phyloP scores from a whole-genome alignment of 2,113 vertebrate genomes.

The Ophthalmolycus amberensis region DNA sequence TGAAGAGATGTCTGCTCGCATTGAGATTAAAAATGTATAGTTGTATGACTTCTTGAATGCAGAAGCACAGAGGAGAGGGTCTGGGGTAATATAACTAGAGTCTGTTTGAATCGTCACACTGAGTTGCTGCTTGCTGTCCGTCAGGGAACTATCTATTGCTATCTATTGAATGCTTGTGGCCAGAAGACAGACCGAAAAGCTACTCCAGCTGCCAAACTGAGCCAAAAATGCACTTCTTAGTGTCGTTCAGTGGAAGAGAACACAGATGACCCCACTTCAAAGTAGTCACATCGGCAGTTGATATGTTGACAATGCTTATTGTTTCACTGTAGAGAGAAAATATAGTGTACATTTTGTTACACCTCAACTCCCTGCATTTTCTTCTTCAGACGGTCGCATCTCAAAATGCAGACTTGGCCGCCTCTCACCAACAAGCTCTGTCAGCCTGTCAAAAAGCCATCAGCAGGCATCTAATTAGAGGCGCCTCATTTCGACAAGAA shows the following conservation, averaged over 20 bases:
- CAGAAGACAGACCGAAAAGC: slow-evolving; percentile 12
- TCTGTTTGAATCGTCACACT: not conserved
- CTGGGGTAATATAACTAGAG: not conserved
- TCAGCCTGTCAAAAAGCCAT: slow-evolving; percentile 3
- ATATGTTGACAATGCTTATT: not conserved
- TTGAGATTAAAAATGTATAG: not conserved
- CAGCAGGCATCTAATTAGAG: slow-evolving; percentile 38
- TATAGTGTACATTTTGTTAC: not conserved
- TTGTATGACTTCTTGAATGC: not conserved
- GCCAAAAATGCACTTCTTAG: not conserved
- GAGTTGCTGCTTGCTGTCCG: slow-evolving; percentile 25
- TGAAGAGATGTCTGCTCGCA: not conserved
- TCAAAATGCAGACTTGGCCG: not conserved
- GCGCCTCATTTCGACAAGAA: not conserved
- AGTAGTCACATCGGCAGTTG: not conserved
- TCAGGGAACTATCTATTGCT: not conserved
- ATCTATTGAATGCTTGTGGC: not conserved
- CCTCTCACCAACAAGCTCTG: not conserved
- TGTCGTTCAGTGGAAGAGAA: not conserved
- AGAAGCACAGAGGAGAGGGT: not conserved
- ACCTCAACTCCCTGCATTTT: not conserved
- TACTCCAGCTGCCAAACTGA: not conserved
- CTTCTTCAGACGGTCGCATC: not conserved
- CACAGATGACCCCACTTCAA: not conserved
- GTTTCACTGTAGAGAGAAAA: not conserved